Base-by-base conservation (phyloP, 1,140 invertebrate genomes). In the Melitaea cinxia region DNA sequence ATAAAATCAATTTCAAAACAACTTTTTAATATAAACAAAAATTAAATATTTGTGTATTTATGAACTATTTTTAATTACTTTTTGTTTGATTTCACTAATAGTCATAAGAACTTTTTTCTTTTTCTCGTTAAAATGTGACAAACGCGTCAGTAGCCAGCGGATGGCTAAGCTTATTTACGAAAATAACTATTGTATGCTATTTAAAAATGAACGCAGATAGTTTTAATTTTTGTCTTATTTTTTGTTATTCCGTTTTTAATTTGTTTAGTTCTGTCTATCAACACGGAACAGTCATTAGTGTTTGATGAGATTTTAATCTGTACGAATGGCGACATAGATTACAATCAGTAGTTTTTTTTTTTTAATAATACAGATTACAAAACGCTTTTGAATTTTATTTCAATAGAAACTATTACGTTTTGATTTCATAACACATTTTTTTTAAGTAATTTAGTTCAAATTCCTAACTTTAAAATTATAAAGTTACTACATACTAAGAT, bases 161-260 rank as follows among this genome's bases (percentile, higher is more conserved):
- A 23, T 47, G n/a, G 39, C 60, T 61, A 39, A 3, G 30, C n/a
- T 42, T 42, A 19, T 55, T 55, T 55, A 55, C 52, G 14, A 55
- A 55, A 55, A 55, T 55, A 55, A 55, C 52, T 33, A 57, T 57
- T 57, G 55, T 42, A 7, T 45, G 24, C 21, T n/a, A 57, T 26
- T 23, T 42, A 45, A 39, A 57, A 42, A 37, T 39, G 26, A 28
- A 39, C 35, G 15, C 12, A 14, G 35, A 39, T 4, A 39, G 35
- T 15, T 39, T 39, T 39, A 39, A n/a, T n/a, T 12, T 17, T 59
- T 49, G 39, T 15, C 50, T 17, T n/a, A 47, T 59, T 33, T 49
- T 19, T n/a, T 33, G 6, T 49, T 49, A 33, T 60, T 35, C 17
- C 17, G 5, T n/a, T 42, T 17, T 42, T 4, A 4, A 17, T 42